phyloP scores from a whole-genome alignment of 1,140 invertebrate species.

The Zaprionus lachaisei region DNA sequence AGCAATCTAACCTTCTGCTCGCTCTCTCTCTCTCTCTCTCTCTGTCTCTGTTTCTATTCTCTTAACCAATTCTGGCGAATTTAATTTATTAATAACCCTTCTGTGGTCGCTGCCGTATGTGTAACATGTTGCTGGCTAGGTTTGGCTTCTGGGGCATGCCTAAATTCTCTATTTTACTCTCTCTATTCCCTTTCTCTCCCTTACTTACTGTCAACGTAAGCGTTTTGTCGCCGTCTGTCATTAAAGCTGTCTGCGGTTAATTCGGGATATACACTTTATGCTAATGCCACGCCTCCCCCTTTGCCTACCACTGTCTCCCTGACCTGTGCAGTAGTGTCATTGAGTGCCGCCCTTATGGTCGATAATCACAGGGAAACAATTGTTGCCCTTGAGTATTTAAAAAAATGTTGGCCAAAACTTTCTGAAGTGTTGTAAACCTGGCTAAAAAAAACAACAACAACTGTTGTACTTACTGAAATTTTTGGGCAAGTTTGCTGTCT shows the following conservation, averaged over 20 bases:
- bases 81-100: slow-evolving; percentile 80
- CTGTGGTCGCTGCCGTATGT: slow-evolving; percentile 45
- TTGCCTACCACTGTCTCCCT: background rate
- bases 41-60: background rate
- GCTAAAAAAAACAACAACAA: too few species aligned
- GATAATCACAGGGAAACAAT: slow-evolving; percentile 1
- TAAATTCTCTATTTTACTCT: background rate
- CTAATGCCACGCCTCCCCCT: slow-evolving; percentile 39
- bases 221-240: slow-evolving; percentile 58
- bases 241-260: slow-evolving; percentile 69
- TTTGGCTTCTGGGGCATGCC: background rate
- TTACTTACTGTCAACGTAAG: slow-evolving; percentile 32
- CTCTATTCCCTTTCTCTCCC: background rate
- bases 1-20: background rate
- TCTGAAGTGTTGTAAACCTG: background rate
- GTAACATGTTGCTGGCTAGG: slow-evolving; percentile 31
- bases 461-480: background rate
- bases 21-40: too few species aligned
- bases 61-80: slow-evolving; percentile 23
- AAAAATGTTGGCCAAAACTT: background rate
- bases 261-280: slow-evolving; percentile 54
- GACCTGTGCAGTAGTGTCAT: background rate
- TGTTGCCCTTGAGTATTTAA: background rate
- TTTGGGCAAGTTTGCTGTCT: background rate
- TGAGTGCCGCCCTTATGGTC: background rate